These are phyloP conservation scores for Takifugu flavidus DNA, from an alignment of 2,113 vertebrate species.

Conservation along the genomic window DNA sequence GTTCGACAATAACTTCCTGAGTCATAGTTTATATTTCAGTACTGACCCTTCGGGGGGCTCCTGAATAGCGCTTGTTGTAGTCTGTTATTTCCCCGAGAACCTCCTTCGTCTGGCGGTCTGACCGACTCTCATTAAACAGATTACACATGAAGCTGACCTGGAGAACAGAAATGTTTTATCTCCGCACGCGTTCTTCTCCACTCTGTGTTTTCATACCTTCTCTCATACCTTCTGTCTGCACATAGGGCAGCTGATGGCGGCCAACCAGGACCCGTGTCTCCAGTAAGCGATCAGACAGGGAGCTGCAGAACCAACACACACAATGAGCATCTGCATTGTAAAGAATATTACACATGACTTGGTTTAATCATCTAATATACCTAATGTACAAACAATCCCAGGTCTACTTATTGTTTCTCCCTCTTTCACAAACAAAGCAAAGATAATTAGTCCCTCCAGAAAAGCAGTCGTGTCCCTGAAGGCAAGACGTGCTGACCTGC, in stretches of 20 bases:
- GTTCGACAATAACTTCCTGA: conserved; percentile 1
- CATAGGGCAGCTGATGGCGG: conserved; percentile 81
- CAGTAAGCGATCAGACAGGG: conserved; percentile 81
- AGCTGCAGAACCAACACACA: conserved; percentile 57
- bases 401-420: too few species aligned
- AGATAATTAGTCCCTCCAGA: too few species aligned
- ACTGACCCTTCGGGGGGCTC: conserved; percentile 74
- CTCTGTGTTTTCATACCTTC: background rate
- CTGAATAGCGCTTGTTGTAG: conserved; percentile 84
- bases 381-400: too few species aligned
- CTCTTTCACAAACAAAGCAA: too few species aligned
- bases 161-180: background rate
- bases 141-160: conserved; percentile 70
- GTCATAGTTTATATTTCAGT: background rate
- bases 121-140: conserved; percentile 66
- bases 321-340: background rate
- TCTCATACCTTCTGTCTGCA: conserved; percentile 79
- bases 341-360: too few species aligned
- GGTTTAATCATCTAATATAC: too few species aligned
- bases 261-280: conserved; percentile 81
- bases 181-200: background rate
- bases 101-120: conserved; percentile 63
- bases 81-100: conserved; percentile 71
- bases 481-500: too few species aligned
- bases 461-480: too few species aligned